Evolutionary conservation across 2,113 vertebrate genomes (phyloP).

Genomic region (Micronycteris hirsuta): DNA sequence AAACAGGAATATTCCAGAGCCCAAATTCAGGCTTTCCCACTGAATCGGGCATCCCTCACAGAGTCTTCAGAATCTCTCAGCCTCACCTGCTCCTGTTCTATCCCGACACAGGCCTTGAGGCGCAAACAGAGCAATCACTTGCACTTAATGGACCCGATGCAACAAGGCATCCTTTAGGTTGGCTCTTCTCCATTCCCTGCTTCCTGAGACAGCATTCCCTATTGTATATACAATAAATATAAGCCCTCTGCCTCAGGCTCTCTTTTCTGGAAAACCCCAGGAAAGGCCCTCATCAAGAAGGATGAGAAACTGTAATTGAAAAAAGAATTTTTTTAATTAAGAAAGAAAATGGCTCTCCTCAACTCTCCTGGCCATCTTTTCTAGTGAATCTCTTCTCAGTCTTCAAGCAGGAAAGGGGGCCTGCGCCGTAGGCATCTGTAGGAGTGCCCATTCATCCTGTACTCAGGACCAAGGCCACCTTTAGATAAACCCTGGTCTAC

Average conservation of each 20-base stretch:
- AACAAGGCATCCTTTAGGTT: not conserved
- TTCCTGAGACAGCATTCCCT: too few species aligned
- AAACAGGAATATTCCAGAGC: not conserved
- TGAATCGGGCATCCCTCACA: not conserved
- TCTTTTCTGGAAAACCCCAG: slow-evolving; percentile 15
- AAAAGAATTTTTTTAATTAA: not conserved
- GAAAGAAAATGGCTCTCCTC: not conserved
- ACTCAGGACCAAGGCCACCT: not conserved
- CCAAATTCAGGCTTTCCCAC: not conserved
- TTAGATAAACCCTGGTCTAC: not conserved
- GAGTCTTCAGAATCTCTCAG: not conserved
- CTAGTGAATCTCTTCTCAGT: not conserved
- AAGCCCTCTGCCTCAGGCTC: not conserved
- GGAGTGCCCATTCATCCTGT: not conserved
- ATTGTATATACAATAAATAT: not conserved
- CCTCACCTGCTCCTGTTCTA: not conserved
- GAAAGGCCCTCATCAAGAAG: not conserved
- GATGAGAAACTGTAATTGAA: not conserved
- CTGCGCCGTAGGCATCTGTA: too few species aligned
- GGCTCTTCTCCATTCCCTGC: not conserved
- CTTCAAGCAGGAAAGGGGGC: not conserved
- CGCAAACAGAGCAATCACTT: accelerated
- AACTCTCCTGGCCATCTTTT: not conserved
- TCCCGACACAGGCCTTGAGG: not conserved
- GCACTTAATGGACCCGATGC: not conserved